phyloP scores from a whole-genome alignment of 2,888 invertebrate species.

The Sacculina carcini region DNA sequence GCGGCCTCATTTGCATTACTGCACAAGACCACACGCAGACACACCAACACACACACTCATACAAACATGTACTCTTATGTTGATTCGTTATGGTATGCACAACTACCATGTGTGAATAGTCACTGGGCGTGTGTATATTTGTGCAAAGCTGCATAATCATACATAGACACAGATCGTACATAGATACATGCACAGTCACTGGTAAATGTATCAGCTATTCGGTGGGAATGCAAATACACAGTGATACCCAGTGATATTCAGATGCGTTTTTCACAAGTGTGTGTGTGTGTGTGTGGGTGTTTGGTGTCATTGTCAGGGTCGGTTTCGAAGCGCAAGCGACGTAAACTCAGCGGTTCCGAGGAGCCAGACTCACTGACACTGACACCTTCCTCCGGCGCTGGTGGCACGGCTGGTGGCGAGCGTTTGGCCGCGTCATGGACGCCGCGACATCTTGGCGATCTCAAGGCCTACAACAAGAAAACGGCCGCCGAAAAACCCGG shows the following conservation, averaged over 20 bases:
- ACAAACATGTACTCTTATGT: not conserved
- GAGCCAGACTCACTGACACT: conserved; percentile 10
- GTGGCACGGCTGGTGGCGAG: conserved; percentile 12
- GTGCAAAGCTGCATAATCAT: too few relatives aligned
- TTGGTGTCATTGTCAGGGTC: not conserved
- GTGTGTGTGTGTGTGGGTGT: not conserved
- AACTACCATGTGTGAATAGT: not conserved
- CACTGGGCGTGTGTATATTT: too few relatives aligned
- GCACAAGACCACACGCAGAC: too few relatives aligned
- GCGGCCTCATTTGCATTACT: too few relatives aligned
- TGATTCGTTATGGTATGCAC: not conserved
- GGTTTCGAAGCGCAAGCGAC: not conserved
- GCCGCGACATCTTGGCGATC: conserved; percentile 13
- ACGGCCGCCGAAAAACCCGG: conserved; percentile 14
- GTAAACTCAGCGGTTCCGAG: conserved; percentile 6
- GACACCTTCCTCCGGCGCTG: conserved; percentile 11
- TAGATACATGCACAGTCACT: not conserved
- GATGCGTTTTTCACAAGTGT: not conserved
- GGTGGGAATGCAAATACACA: not conserved
- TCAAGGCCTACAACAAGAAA: conserved; percentile 13
- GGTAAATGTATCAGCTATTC: not conserved
- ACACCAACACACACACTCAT: too few relatives aligned
- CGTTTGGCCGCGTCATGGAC: conserved; percentile 12
- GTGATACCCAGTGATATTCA: not conserved
- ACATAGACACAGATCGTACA: not conserved